A percentile compares a stretch with the other conserved stretches of the same genome.
These are phyloP conservation scores for Clanis bilineata DNA, from an alignment of 2,888 invertebrate species.

Conservation along the genomic window DNA sequence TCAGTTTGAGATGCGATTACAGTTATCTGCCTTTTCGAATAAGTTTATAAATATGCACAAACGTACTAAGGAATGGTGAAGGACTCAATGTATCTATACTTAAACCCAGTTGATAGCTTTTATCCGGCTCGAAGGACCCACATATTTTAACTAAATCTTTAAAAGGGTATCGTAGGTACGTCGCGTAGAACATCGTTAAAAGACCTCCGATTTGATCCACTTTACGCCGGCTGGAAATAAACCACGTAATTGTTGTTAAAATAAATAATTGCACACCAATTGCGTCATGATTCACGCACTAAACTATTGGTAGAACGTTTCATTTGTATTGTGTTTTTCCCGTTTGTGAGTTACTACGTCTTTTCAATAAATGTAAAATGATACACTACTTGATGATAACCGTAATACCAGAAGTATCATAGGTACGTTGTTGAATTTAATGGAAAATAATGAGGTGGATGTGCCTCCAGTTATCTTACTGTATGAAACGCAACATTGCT, in stretches of 20 bases:
- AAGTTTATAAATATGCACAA: neutral
- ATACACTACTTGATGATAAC: too few relatives aligned
- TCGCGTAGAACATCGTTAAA: neutral
- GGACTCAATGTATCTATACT: neutral
- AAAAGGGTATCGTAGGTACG: neutral
- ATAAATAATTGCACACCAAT: neutral
- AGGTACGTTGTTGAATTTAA: too few relatives aligned
- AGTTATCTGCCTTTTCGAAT: neutral
- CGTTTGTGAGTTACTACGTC: neutral
- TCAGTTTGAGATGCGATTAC: slow-evolving; percentile 12
- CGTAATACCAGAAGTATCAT: too few relatives aligned
- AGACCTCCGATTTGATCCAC: neutral
- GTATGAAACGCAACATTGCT: too few relatives aligned
- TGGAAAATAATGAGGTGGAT: too few relatives aligned
- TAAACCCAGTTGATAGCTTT: neutral
- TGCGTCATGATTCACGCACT: neutral
- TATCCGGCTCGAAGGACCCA: neutral
- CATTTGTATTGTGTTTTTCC: neutral
- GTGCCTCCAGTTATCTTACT: too few relatives aligned
- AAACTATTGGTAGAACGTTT: neutral
- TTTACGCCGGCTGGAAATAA: neutral
- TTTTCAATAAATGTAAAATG: neutral
- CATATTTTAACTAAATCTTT: neutral
- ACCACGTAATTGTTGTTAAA: neutral
- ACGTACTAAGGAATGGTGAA: neutral